Evolutionary conservation across 1,140 invertebrate species (phyloP), one percentile per base, ranked within the genome.

Genomic region (Proctacanthus coquilletti): DNA sequence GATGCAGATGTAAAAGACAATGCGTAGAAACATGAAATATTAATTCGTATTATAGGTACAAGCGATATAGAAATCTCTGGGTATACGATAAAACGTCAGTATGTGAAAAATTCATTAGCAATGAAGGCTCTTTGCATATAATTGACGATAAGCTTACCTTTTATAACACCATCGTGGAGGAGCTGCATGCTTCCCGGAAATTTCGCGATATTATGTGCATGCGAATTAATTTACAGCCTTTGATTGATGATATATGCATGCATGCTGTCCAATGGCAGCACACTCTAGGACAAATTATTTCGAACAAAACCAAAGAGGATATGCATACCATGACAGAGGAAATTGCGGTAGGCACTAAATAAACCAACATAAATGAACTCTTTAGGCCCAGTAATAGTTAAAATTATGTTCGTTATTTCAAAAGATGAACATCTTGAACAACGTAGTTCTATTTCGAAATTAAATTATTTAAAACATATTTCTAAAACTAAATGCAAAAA

Each of bases 141-240:
- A 88, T 81, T 62, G 81, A 89, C 50, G 77, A 87, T 41, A 82
- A 82, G 59, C 78, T 92, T 47, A 73, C 74, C 49, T 84, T 80
- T 61, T 91, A 86, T 55, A 72, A 74, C 46, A 70, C 75, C 38
- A 75, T 85, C 6, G 72, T 84, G n/a, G 63, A 72, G 3, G 78
- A 84, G 43, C 54, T 89, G 21, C 48, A 72, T 6, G 64, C 69
- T 3, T 69, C 72, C 46, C 52, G 63, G 9, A 57, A 66, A 38
- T 71, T 68, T 47, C 60, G 71, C 4, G 71, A 81, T 47, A 61
- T 83, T 17, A 64, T 60, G 5, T 73, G 74, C 38, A 69, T 83
- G 25, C 64, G 75, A 45, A 68, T 86, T 10, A 81, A 84, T 57
- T 58, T 83, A 19, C 43, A 53, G 11, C 72, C 72, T 1, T 60